A percentile compares a stretch with the other conserved stretches of the same genome.
phyloP scores from a whole-genome alignment of 2,888 invertebrate genomes.

The Temnothorax ravouxi region DNA sequence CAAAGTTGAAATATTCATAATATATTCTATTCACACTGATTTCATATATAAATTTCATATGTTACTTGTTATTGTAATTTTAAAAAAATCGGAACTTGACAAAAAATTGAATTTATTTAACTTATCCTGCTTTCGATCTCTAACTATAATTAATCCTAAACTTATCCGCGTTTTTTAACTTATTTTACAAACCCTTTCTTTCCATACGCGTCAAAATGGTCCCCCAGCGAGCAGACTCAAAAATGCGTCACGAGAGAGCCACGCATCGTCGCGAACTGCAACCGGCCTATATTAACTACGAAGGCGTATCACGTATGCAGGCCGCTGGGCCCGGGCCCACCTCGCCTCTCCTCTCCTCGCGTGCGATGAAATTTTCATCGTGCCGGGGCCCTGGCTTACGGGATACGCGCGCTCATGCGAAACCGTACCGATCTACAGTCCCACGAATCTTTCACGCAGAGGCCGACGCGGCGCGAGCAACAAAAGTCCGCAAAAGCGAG shows the following conservation, averaged over 20 bases:
- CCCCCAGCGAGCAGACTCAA: conserved; percentile 49
- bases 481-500: conserved; percentile 68
- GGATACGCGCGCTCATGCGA: conserved; percentile 69
- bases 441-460: conserved; percentile 68
- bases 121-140: neutral
- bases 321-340: conserved; percentile 69
- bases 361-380: conserved; percentile 78
- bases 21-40: neutral
- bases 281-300: conserved; percentile 80
- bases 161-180: neutral
- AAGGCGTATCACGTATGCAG: conserved; percentile 80
- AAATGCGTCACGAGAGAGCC: conserved; percentile 55
- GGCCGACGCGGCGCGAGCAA: conserved; percentile 63
- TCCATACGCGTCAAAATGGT: neutral
- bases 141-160: neutral
- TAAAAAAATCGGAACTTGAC: neutral
- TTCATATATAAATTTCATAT: neutral
- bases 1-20: neutral
- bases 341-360: conserved; percentile 67
- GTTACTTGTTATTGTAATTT: neutral
- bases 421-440: conserved; percentile 71
- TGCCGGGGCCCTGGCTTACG: conserved; percentile 53
- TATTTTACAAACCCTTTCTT: neutral
- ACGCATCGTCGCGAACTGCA: conserved; percentile 70
- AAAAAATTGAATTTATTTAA: neutral